Conservation (phyloP, 2,113 vertebrate species). For the Corythornis vintsioides region DNA sequence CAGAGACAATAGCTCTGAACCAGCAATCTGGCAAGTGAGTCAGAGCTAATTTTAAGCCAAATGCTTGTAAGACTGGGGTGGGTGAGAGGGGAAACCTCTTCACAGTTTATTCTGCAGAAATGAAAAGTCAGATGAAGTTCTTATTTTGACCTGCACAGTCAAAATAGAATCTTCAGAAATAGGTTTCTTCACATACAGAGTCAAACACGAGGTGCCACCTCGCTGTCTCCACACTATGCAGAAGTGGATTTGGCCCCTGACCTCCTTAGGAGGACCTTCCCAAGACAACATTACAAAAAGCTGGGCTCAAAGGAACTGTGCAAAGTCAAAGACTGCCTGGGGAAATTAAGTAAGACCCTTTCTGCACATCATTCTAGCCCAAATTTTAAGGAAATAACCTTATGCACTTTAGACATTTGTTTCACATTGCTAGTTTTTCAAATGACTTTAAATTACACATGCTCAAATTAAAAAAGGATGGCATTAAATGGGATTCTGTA, state of each 20-base stretch:
- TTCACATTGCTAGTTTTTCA: background rate
- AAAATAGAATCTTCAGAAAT: background rate
- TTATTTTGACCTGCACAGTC: background rate
- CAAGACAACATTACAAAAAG: background rate
- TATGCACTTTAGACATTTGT: background rate
- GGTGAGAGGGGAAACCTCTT: background rate
- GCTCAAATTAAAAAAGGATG: slow-evolving; percentile 1
- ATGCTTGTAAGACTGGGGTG: background rate
- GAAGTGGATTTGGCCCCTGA: background rate
- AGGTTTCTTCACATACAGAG: background rate
- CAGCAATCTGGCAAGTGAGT: background rate
- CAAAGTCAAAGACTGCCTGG: background rate
- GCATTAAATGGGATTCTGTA: slow-evolving; percentile 5
- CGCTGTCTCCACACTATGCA: fast-evolving
- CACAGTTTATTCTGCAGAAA: background rate
- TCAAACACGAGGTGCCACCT: background rate
- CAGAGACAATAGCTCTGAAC: background rate
- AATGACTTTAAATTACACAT: slow-evolving; percentile 38
- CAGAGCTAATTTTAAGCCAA: background rate
- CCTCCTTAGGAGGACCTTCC: background rate
- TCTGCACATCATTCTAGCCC: background rate
- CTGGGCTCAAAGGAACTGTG: background rate
- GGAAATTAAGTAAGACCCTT: background rate
- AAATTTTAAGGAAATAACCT: slow-evolving; percentile 9
- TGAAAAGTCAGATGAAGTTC: background rate